Evolutionary conservation across 2,797 vertebrate genomes (phyloP), one percentile per base, ranked within the genome.

Genomic region (Spondyliosoma cantharus): DNA sequence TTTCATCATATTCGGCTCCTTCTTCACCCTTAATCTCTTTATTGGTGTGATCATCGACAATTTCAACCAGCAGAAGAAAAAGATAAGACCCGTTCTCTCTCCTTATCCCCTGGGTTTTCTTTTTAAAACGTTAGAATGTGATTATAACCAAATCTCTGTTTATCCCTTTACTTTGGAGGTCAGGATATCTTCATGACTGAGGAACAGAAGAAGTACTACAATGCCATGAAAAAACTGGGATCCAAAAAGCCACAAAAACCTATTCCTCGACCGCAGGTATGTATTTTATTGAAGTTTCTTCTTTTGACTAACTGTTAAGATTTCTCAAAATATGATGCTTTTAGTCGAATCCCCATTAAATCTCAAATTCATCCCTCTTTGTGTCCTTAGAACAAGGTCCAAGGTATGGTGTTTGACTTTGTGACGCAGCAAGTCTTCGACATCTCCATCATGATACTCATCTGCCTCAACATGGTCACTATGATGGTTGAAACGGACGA

Each of bases 61-160:
- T 95, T 99, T 99, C 95, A 99, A 99, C 81, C 98, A 99, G 86
- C 98, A 99, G 58, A 99, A 99, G 97, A 99, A 99, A 97, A 99
- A 99, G 98, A 99, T 99, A 97, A 96, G 98, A 95, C 86, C 22
- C 6, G 12, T 78, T 80, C 78, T 70, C 3, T 61, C n/a, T 73
- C 27, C 3, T 48, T 29, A 37, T 64, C 24, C 13, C 4, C 7
- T 20, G 25, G 9, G 12, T 57, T 71, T 70, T 2, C 1, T 16
- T 74, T 78, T 53, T 42, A 15, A 29, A 32, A 16, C 27, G 15
- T 69, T 24, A 9, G 63, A 71, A 80, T 56, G 3, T 78, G 93
- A 87, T 98, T 97, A 84, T 99, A 93, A 99, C 93, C 91, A 94
- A 76, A 27, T 87, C 58, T 80, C 73, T 93, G 79, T 94, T 90